Percentiles rank a stretch among this genome's conserved stretches.
Evolutionary conservation across 2,797 vertebrate species (phyloP).

Genomic region (Poeciliopsis gracilis): DNA sequence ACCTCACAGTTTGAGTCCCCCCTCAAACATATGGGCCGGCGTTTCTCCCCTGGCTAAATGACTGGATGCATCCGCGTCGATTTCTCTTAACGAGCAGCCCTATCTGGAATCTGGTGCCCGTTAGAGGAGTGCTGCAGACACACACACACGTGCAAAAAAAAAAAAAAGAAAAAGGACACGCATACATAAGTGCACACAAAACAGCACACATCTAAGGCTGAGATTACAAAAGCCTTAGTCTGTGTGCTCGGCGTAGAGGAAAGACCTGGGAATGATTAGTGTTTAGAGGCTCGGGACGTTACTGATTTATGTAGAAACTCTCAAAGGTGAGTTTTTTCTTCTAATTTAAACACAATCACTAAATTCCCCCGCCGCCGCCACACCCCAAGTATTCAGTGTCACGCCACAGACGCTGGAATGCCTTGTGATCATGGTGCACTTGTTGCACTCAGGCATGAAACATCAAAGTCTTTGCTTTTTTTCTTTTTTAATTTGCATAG

Average conservation of each 20-base stretch:
- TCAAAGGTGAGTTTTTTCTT: slow-evolving; percentile 84
- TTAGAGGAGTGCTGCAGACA: slow-evolving; percentile 74
- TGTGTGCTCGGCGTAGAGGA: slow-evolving; percentile 72
- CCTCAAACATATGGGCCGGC: slow-evolving; percentile 78
- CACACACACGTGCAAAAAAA: slow-evolving; percentile 28
- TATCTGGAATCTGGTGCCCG: slow-evolving; percentile 84
- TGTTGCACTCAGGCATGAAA: slow-evolving; percentile 76
- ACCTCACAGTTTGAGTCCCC: slow-evolving; percentile 82
- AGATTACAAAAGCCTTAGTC: slow-evolving; percentile 84
- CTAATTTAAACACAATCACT: slow-evolving; percentile 83
- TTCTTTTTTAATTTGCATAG: slow-evolving; percentile 70
- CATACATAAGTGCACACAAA: slow-evolving; percentile 50
- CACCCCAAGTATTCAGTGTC: slow-evolving; percentile 78
- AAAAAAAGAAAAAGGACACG: slow-evolving; percentile 22
- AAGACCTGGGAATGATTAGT: slow-evolving; percentile 84
- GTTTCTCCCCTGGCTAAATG: slow-evolving; percentile 80
- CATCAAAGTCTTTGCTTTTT: slow-evolving; percentile 66
- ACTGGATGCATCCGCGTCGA: slow-evolving; percentile 82
- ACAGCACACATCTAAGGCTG: slow-evolving; percentile 75
- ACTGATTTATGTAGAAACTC: slow-evolving; percentile 84
- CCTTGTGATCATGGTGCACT: slow-evolving; percentile 80
- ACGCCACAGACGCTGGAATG: slow-evolving; percentile 80
- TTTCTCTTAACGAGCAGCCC: slow-evolving; percentile 82
- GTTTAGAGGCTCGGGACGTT: slow-evolving; percentile 82
- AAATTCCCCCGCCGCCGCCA: slow-evolving; percentile 52